Base-by-base conservation (phyloP, 2,113 vertebrate species). In the Burhinus bistriatus region DNA sequence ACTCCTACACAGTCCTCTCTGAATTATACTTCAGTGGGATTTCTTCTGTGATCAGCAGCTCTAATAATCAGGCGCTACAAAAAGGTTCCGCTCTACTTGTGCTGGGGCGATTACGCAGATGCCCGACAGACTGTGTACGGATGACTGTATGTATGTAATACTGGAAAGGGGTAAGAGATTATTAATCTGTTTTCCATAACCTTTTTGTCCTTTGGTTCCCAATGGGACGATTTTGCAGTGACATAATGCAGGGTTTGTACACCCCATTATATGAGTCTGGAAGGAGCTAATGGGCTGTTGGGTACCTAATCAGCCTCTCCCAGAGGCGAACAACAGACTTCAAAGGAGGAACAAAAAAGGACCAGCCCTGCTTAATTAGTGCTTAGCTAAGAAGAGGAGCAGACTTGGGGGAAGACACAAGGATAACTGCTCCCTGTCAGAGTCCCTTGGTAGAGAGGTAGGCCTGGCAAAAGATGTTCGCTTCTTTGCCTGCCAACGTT, bases 351-450 rank as follows among this genome's bases (percentile, higher is more conserved):
- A 88, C 57, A 83, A 71, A 92, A 91, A 95, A 90, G 44, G 66
- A 88, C 95, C 57, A 95, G 77, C 45, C 70, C 30, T 85, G 90
- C 90, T 94, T 97, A 96, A 96, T 95, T 96, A 96, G 92, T 38
- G 58, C 71, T 83, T 42, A 62, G 87, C 80, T 87, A 83, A 78
- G 55, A 73, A 89, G 45, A 84, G 38, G 19, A 87, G 75, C 71
- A 92, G 75, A 83, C 82, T 90, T 92, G 29, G 51, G n/a, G 23
- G 62, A 93, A 88, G 71, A 80, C 76, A 86, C 44, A 83, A 66
- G 65, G 87, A 68, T 51, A 91, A 86, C 23, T 57, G 92, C 89
- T 94, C 36, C 49, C 84, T 66, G 25, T 47, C 69, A 40, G 44
- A 71, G 70, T 89, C 81, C 81, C 91, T n/a, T 40, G 68, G 71